Base-by-base conservation (phyloP, 2,113 vertebrate genomes). In the Labeo rohita region DNA sequence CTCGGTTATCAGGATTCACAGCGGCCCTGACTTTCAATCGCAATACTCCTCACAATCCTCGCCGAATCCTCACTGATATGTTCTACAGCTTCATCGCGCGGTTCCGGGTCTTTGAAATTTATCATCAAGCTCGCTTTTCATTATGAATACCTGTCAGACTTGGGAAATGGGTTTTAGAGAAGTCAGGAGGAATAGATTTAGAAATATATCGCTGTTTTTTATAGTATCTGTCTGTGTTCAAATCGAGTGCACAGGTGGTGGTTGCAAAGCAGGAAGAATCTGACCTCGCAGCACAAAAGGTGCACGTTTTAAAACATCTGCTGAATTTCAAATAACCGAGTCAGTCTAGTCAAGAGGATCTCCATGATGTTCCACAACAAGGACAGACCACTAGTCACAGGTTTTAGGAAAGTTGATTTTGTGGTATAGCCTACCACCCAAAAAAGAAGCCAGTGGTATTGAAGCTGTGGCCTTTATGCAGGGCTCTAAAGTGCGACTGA, bases 301-400 rank as follows among this genome's bases (percentile, higher is more conserved):
- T 15, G 39, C 18, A 52, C n/a, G 43, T 49, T 47, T 81, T 81
- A 65, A 63, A 81, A 81, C 43, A 52, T 66, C 61, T n/a, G 11
- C 80, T 70, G 65, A 68, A 83, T 83, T 83, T 68, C 47, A 83
- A 83, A 10, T 36, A 83, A 70, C 63, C 36, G 15, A 80, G n/a
- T 61, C 56, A 9, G 28, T 49, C n/a, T 65, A 8, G 65, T 80
- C 39, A 65, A 80, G 59, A 65, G n/a, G 28, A 28, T 16, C 12
- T 43, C 21, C 12, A 12, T 4, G 0, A 12, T 68, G 45, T 74
- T 74, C 23, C 74, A 52, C n/a, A 18, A 34, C 13, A 52, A 54
- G 74, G 74, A 49, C 6, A 8, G 74, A 43, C 12, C 12, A 77
- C 23, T 4, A 54, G 45, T 23, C n/a, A 75, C 11, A 75, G 18